Conservation (phyloP, 1,140 invertebrate species). For the Scaptodrosophila lebanonensis region DNA sequence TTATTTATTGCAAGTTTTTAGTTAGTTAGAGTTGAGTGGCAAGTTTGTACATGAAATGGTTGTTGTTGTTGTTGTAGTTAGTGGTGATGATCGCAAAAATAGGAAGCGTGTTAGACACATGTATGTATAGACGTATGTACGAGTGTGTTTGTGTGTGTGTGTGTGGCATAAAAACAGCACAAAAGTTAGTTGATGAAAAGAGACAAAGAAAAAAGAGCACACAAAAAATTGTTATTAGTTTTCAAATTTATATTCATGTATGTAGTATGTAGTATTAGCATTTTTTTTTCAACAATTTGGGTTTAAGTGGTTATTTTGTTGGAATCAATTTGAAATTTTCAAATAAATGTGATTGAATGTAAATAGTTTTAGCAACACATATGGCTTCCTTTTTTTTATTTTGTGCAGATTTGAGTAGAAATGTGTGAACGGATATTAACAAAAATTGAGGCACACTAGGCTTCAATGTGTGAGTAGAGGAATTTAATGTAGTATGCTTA, state of each 20-base stretch:
- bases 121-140: conserved; percentile 10
- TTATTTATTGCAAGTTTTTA: too few species aligned
- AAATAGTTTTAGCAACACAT: too few species aligned
- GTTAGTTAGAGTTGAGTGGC: too few species aligned
- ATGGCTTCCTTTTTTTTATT: too few species aligned
- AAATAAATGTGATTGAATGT: too few species aligned
- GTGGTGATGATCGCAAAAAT: conserved; percentile 7
- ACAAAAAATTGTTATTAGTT: conserved; percentile 66
- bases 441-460: too few species aligned
- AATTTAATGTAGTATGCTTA: too few species aligned
- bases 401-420: conserved; percentile 4
- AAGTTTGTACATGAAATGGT: conserved; percentile 2
- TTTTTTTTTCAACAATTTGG: conserved; percentile 15
- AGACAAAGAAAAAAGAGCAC: conserved; percentile 71
- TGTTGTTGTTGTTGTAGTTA: conserved; percentile 29
- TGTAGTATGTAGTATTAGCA: conserved; percentile 1
- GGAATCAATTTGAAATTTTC: too few species aligned
- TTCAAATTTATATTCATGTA: too few species aligned
- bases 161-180: conserved; percentile 36
- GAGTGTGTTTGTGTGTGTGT: conserved; percentile 30
- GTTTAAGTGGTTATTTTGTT: conserved; percentile 20
- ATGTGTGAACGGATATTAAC: conserved; percentile 6
- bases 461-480: too few species aligned
- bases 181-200: conserved; percentile 56
- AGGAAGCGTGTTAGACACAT: conserved; percentile 4